Evolutionary conservation across 2,797 vertebrate species (phyloP), one percentile per base, ranked within the genome.

Genomic region (Luscinia luscinia): DNA sequence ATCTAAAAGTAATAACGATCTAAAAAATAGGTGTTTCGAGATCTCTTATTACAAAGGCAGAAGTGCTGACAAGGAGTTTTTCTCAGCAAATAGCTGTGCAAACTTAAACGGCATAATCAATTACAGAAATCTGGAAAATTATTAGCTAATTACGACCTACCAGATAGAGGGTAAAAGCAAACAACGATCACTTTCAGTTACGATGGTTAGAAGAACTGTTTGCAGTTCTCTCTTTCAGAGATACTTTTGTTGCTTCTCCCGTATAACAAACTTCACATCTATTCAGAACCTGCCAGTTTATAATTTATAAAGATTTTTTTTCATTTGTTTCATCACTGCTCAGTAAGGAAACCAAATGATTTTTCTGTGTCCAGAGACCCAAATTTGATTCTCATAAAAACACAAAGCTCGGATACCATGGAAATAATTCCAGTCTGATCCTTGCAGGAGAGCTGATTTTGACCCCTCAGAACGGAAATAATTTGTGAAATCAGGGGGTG

Each of bases 121-220:
- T 67, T 76, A 69, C 41, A 64, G 69, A 93, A 79, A 90, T 59
- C 45, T 62, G 62, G 63, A 79, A 90, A 94, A 95, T 84, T 88
- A 86, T 79, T 58, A 90, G 59, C 73, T 89, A 87, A 93, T 87
- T 83, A 84, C 9, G 58, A 94, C 54, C 78, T 82, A 92, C 38
- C 41, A 89, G 87, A 89, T 13, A 90, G 75, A 86, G 45, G 64
- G 57, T 80, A 87, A 95, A 93, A 95, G 58, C 59, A 93, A 93
- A 84, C 41, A 94, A 20, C 0, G 1, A 79, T 85, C 64, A 52
- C 49, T 88, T 95, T 87, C 89, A 74, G 69, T 63, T 92, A 57
- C 1, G 0, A 52, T 26, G 34, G 68, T 81, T n/a, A 11, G 30
- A 67, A 68, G 43, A 82, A 49, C 72, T 59, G 26, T 57, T 91